Conservation (phyloP, 2,797 vertebrate species). For the Chelonia mydas region DNA sequence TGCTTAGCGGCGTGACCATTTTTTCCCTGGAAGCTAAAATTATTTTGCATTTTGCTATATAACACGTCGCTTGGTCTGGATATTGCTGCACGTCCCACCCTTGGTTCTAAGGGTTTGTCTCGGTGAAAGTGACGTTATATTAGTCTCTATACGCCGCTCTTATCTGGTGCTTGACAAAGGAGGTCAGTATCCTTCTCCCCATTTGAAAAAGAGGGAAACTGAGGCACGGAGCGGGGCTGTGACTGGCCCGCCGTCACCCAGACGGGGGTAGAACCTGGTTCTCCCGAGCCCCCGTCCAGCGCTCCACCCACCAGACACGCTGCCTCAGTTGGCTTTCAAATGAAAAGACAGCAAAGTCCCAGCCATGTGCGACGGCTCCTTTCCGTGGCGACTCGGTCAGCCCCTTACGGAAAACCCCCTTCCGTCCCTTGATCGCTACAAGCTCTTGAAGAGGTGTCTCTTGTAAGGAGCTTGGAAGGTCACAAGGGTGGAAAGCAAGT, state of each 20-base stretch:
- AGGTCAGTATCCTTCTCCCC: neutral
- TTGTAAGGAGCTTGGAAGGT: too few relatives aligned
- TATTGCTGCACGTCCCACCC: neutral
- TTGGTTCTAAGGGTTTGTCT: neutral
- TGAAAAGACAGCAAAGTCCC: neutral
- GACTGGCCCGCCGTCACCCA: neutral
- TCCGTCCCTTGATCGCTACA: too few relatives aligned
- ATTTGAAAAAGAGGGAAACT: neutral
- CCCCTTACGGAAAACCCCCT: neutral
- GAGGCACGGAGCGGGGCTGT: neutral
- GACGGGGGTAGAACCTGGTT: neutral
- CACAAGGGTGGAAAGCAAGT: too few relatives aligned
- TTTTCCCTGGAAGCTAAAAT: neutral
- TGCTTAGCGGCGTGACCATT: neutral
- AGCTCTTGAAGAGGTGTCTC: too few relatives aligned
- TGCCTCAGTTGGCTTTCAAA: neutral
- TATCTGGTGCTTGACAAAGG: neutral
- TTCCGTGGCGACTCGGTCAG: neutral
- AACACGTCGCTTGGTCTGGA: neutral
- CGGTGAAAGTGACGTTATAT: neutral
- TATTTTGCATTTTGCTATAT: neutral
- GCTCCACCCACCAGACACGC: too few relatives aligned
- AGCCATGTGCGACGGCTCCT: accelerated
- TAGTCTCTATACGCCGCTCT: too few relatives aligned
- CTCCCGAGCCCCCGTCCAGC: neutral